Evolutionary conservation across 2,888 invertebrate species (phyloP).

Genomic region (Hipparchia semele): DNA sequence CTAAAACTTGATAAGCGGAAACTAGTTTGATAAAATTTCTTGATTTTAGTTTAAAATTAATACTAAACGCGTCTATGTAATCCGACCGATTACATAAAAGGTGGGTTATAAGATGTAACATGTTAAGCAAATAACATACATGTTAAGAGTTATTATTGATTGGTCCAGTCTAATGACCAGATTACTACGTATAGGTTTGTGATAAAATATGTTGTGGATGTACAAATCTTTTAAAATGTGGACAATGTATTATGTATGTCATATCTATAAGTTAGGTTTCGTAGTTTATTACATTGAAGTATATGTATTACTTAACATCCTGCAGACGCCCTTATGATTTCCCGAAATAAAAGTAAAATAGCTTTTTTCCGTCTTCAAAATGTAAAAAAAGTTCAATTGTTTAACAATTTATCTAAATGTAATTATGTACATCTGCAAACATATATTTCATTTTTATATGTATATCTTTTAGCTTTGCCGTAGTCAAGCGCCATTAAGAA

Average conservation of each 20-base stretch:
- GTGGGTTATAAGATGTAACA: background rate
- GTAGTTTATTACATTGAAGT: background rate
- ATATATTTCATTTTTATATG: no score
- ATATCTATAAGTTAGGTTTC: background rate
- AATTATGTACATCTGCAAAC: no score
- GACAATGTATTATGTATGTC: no score
- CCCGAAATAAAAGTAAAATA: no score
- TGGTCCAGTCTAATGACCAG: background rate
- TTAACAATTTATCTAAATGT: background rate
- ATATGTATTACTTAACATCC: no score
- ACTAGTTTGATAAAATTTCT: constrained; percentile 38
- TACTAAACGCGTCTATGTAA: constrained; percentile 18
- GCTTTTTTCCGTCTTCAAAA: no score
- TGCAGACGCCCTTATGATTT: no score
- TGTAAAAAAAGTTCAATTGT: no score
- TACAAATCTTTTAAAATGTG: no score
- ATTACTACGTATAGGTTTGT: background rate
- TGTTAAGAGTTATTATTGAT: background rate
- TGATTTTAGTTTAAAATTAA: constrained; percentile 33
- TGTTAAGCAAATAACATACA: background rate
- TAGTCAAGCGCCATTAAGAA: no score
- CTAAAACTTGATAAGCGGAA: constrained; percentile 34
- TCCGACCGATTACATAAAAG: constrained; percentile 20
- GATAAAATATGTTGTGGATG: no score
- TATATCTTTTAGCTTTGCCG: no score